Conservation (phyloP, 2,797 vertebrate genomes). For the Rhabdophis nuchalis region DNA sequence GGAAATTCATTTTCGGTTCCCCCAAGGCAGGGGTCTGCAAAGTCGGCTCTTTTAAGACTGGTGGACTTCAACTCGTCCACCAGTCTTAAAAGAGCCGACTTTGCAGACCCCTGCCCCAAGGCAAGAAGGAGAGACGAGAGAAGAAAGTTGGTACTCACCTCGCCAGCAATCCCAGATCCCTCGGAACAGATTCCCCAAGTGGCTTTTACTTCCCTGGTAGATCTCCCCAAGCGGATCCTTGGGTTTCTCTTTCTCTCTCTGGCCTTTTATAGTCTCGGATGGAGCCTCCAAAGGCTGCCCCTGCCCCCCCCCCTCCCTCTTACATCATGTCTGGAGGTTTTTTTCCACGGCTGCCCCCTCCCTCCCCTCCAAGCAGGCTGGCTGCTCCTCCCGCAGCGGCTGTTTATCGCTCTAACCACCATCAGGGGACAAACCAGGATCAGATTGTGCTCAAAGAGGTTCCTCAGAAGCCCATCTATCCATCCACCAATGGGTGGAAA, state of each 20-base stretch:
- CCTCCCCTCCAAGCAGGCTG: slow-evolving; percentile 46
- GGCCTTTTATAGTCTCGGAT: slow-evolving; percentile 88
- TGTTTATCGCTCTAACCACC: slow-evolving; percentile 64
- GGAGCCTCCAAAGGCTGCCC: slow-evolving; percentile 80
- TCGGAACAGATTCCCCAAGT: slow-evolving; percentile 24
- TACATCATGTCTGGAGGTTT: slow-evolving; percentile 86
- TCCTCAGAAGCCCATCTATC: not conserved
- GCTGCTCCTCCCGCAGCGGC: slow-evolving; percentile 35
- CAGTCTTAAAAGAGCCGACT: too few relatives aligned
- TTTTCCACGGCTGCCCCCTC: slow-evolving; percentile 77
- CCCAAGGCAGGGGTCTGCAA: too few relatives aligned
- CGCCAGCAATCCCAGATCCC: slow-evolving; percentile 43
- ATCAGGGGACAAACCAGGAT: slow-evolving; percentile 38
- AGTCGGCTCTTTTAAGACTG: too few relatives aligned
- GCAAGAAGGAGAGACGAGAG: slow-evolving; percentile 23
- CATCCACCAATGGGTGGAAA: not conserved
- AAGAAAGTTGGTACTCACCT: slow-evolving; percentile 52
- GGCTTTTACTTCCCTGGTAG: slow-evolving; percentile 58
- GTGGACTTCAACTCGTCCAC: too few relatives aligned
- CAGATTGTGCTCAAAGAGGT: slow-evolving; percentile 60
- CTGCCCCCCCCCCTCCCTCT: slow-evolving; percentile 77
- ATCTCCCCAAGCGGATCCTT: slow-evolving; percentile 64
- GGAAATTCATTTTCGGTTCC: not conserved
- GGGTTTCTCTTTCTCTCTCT: slow-evolving; percentile 70
- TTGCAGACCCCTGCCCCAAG: too few relatives aligned